These are phyloP conservation scores for Mus musculus DNA, from an alignment of 2,113 vertebrate species.

Conservation along the genomic window GRCm39 chr1:110902001-110902500, in stretches of 20 bases:
- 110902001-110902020: neutral
- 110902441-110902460: too few relatives aligned
- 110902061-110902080: neutral
- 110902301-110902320: neutral
- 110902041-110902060: too few relatives aligned
- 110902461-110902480: neutral
- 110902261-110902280: neutral
- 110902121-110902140: neutral
- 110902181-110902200: too few relatives aligned
- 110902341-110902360: neutral
- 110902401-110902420: neutral
- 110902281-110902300: neutral
- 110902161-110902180: neutral
- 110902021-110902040: too few relatives aligned
- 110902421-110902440: neutral
- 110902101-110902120: neutral
- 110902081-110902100: neutral
- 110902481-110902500: neutral
- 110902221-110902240: neutral
- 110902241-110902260: neutral
- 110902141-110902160: neutral
- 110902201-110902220: neutral
- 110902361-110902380: neutral
- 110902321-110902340: neutral
- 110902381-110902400: neutral